Conservation (phyloP, 2,113 vertebrate genomes). For the Alexandromys fortis region DNA sequence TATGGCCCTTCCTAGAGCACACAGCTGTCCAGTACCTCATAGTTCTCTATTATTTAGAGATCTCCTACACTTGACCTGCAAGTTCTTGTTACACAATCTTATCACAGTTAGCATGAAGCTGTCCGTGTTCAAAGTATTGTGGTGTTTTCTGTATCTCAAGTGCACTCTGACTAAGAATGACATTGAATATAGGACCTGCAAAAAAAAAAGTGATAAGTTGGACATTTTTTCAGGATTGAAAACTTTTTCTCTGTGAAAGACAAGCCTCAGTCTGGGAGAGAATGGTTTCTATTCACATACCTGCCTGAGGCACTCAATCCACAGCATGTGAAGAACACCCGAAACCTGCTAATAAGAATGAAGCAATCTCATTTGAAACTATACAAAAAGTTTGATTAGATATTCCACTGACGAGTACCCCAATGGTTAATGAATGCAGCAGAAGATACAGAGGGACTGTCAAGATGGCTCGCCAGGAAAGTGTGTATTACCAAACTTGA, state of each 20-base stretch:
- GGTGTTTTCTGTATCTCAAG: not conserved
- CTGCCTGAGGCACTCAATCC: not conserved
- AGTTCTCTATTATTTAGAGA: not conserved
- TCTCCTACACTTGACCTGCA: not conserved
- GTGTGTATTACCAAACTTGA: not conserved
- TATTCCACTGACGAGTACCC: not conserved
- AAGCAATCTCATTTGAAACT: not conserved
- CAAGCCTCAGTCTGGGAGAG: not conserved
- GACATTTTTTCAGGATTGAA: not conserved
- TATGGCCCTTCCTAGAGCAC: fast-evolving
- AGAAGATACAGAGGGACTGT: not conserved
- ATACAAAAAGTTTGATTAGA: not conserved
- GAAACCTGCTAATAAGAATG: not conserved
- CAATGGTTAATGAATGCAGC: not conserved
- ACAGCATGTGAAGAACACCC: not conserved
- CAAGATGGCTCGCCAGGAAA: no score
- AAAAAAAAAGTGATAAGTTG: not conserved
- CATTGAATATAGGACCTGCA: not conserved
- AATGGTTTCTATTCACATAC: not conserved
- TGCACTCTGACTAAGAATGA: not conserved
- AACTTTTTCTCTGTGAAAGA: not conserved
- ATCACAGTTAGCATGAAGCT: not conserved
- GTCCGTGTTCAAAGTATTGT: not conserved
- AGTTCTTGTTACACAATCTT: not conserved
- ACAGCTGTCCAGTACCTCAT: no score